Percentiles rank a stretch among this genome's conserved stretches.
Evolutionary conservation across 2,113 vertebrate genomes (phyloP).

Genomic region (Oxyruncus cristatus): DNA sequence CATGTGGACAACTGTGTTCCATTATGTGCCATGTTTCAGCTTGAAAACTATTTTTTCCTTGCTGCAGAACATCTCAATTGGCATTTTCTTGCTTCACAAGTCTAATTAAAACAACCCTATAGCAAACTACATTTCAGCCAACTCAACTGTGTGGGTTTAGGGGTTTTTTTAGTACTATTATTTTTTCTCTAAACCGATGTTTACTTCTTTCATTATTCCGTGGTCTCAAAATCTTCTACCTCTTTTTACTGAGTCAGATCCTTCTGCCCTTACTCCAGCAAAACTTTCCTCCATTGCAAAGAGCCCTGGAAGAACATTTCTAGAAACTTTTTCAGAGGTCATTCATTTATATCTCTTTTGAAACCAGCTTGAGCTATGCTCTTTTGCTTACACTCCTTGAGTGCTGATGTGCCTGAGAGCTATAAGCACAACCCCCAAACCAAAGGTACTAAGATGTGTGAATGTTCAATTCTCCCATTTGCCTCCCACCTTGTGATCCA

Average conservation of each 20-base stretch:
- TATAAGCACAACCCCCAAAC: background rate
- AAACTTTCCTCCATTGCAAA: background rate
- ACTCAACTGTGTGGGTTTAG: background rate
- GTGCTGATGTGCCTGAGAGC: background rate
- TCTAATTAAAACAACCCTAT: slow-evolving; percentile 26
- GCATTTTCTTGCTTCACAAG: background rate
- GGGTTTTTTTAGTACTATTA: background rate
- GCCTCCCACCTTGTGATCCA: background rate
- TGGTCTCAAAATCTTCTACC: background rate
- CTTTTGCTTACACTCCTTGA: background rate
- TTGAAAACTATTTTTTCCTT: slow-evolving; percentile 8
- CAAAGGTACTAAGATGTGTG: background rate
- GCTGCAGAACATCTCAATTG: background rate
- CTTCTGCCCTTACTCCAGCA: background rate
- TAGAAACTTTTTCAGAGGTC: background rate
- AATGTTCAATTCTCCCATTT: background rate
- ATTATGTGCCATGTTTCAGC: background rate
- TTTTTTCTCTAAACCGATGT: background rate
- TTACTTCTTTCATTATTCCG: background rate
- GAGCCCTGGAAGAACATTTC: background rate
- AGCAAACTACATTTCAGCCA: slow-evolving; percentile 1
- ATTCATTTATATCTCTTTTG: background rate
- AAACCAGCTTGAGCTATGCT: background rate
- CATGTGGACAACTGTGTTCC: slow-evolving; percentile 25
- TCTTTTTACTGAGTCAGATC: background rate